A percentile compares a stretch with the other conserved stretches of the same genome.
Conservation (phyloP, 2,888 invertebrate species). For the Coenonympha glycerion region DNA sequence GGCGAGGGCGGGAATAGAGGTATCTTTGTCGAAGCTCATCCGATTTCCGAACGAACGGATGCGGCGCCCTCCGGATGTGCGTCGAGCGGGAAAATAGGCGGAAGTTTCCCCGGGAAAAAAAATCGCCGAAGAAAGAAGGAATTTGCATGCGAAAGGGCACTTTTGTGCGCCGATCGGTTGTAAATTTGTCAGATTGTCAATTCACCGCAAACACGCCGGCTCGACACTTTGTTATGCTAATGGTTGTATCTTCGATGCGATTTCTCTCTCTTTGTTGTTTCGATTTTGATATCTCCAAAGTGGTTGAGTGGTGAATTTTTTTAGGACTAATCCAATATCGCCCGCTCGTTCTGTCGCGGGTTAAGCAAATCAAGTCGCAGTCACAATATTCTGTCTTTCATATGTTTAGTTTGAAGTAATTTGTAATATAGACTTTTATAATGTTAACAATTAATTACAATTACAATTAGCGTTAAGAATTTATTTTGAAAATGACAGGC, state of each 20-base stretch:
- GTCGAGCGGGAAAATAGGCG: conserved; percentile 74
- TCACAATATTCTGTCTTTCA: too few relatives aligned
- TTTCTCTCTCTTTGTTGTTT: conserved; percentile 8
- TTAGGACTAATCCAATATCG: background rate
- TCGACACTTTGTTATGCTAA: conserved; percentile 72
- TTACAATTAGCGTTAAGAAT: too few relatives aligned
- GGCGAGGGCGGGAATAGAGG: conserved; percentile 28
- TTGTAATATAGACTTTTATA: too few relatives aligned
- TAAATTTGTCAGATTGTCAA: conserved; percentile 73
- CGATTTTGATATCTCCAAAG: conserved; percentile 6
- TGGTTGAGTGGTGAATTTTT: conserved; percentile 9
- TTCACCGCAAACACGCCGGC: conserved; percentile 55
- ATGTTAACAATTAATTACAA: too few relatives aligned
- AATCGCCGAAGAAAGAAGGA: conserved; percentile 57
- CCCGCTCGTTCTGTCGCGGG: too few relatives aligned
- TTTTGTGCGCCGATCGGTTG: conserved; percentile 69
- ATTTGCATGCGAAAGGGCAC: conserved; percentile 73
- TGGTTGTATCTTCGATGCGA: conserved; percentile 32
- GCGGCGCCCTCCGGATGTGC: conserved; percentile 63
- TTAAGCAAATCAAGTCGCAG: too few relatives aligned
- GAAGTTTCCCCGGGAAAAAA: conserved; percentile 66
- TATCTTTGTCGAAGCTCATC: conserved; percentile 40
- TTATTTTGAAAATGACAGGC: too few relatives aligned
- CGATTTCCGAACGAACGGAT: conserved; percentile 66
- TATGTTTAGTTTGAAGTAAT: too few relatives aligned